Evolutionary conservation across 1,140 invertebrate species (phyloP).

Genomic region (Achroia grisella): DNA sequence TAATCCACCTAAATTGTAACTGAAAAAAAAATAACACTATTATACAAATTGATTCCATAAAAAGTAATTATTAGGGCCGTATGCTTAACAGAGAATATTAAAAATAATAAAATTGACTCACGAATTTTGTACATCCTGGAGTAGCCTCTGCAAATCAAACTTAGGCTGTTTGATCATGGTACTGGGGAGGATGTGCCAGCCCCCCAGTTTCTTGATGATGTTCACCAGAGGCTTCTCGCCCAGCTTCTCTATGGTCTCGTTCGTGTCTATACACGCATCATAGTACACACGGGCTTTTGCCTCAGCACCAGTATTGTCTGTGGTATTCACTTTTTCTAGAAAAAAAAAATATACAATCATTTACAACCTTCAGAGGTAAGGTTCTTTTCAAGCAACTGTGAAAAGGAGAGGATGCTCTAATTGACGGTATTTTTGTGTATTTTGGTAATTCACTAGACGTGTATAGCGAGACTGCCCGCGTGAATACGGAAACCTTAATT

Average conservation of each 20-base stretch:
- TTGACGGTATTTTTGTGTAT: too few relatives aligned
- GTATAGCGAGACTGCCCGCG: too few relatives aligned
- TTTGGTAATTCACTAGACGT: too few relatives aligned
- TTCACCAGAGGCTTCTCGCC: constrained; percentile 84
- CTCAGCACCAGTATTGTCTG: constrained; percentile 78
- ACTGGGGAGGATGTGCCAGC: constrained; percentile 81
- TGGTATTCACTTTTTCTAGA: constrained; percentile 51
- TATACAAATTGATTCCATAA: constrained; percentile 11
- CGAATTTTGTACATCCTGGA: constrained; percentile 89
- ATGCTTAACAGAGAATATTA: too few relatives aligned
- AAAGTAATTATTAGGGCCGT: too few relatives aligned
- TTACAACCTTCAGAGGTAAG: too few relatives aligned
- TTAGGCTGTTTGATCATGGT: constrained; percentile 49
- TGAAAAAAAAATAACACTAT: constrained; percentile 26
- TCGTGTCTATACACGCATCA: constrained; percentile 93
- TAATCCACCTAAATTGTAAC: constrained; percentile 90
- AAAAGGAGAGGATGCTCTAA: too few relatives aligned
- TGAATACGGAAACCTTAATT: too few relatives aligned
- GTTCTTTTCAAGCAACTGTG: too few relatives aligned
- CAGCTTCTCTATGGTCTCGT: constrained; percentile 88
- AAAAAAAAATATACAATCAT: constrained; percentile 5
- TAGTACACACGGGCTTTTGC: constrained; percentile 93
- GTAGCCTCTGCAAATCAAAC: constrained; percentile 85
- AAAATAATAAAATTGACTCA: constrained; percentile 29
- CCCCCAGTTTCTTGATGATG: constrained; percentile 82